A percentile compares a stretch with the other conserved stretches of the same genome.
Evolutionary conservation across 1,140 invertebrate genomes (phyloP).

Genomic region (Dreissena polymorpha): DNA sequence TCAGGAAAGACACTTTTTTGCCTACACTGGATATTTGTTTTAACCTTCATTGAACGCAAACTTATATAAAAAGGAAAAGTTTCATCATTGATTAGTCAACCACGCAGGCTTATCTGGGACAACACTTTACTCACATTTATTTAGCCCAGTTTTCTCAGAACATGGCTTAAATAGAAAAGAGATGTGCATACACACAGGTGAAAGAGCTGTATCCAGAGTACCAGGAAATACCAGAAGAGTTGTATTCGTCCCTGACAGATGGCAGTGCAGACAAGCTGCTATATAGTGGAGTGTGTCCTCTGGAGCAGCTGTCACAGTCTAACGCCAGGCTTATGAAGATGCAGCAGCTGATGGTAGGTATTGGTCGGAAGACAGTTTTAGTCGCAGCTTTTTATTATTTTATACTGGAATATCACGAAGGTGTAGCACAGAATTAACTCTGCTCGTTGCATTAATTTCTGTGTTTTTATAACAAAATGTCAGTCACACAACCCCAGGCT

Average conservation of each 20-base stretch:
- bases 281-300: not conserved
- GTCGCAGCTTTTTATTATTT: not conserved
- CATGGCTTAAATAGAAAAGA: no score
- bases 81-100: no score
- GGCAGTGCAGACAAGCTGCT: slow-evolving; percentile 29
- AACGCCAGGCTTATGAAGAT: slow-evolving; percentile 7
- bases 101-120: no score
- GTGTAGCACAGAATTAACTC: not conserved
- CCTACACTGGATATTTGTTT: no score
- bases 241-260: slow-evolving; percentile 2
- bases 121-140: no score
- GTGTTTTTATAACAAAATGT: no score
- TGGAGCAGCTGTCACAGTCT: not conserved
- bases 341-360: slow-evolving; percentile 21
- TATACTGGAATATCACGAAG: not conserved
- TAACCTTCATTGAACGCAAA: no score
- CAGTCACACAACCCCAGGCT: no score
- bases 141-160: no score
- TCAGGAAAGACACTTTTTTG: no score
- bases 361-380: not conserved
- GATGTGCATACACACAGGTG: no score
- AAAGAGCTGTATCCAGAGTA: slow-evolving; percentile 39
- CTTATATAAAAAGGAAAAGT: slow-evolving; percentile 7
- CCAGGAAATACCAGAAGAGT: slow-evolving; percentile 18
- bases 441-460: not conserved